Evolutionary conservation across 2,113 vertebrate species (phyloP).

Genomic region (Procavia capensis): DNA sequence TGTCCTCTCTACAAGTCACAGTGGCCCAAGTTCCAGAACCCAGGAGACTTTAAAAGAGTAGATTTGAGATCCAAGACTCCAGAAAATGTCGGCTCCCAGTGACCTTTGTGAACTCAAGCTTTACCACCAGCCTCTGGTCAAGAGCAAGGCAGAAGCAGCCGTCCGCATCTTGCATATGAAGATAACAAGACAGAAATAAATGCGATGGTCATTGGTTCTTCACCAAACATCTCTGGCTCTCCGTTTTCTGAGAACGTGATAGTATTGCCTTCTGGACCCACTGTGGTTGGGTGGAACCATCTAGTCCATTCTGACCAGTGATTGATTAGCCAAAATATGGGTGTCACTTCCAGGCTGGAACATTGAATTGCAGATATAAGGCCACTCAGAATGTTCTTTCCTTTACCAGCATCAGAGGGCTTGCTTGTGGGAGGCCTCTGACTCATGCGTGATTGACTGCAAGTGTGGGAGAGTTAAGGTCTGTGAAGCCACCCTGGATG

Average conservation of each 20-base stretch:
- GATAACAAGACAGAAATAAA: neutral
- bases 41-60: neutral
- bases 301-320: neutral
- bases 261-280: neutral
- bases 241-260: neutral
- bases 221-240: neutral
- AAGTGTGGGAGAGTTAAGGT: neutral
- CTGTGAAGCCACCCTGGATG: neutral
- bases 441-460: neutral
- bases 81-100: neutral
- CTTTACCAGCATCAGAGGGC: neutral
- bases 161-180: neutral
- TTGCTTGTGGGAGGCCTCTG: neutral
- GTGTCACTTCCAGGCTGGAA: neutral
- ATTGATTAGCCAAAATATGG: neutral
- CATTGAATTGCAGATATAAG: neutral
- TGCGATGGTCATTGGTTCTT: too few species aligned
- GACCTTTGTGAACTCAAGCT: neutral
- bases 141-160: neutral
- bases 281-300: neutral
- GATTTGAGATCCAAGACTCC: neutral
- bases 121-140: neutral
- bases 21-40: neutral
- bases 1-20: neutral
- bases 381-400: slow-evolving; percentile 3